These are phyloP conservation scores for Karalla daura DNA, from an alignment of 2,797 vertebrate species.

Conservation along the genomic window DNA sequence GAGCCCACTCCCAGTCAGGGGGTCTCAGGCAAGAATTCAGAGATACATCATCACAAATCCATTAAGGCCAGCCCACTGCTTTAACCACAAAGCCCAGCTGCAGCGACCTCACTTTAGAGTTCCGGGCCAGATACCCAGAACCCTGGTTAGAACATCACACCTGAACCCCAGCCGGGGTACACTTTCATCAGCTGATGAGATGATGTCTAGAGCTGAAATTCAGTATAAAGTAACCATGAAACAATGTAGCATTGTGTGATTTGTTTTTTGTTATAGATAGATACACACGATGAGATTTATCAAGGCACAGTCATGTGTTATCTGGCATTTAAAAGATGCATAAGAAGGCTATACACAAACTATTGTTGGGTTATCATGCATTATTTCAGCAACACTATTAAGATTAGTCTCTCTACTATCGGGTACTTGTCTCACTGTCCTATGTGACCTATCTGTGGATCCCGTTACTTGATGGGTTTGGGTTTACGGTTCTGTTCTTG, in stretches of 20 bases:
- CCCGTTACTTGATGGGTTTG: slow-evolving; percentile 40
- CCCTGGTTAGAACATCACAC: slow-evolving; percentile 67
- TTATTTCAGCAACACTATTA: slow-evolving; percentile 9
- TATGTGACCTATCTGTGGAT: slow-evolving; percentile 32
- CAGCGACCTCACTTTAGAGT: slow-evolving; percentile 60
- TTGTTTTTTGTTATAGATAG: no score
- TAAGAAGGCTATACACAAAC: no score
- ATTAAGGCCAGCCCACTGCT: slow-evolving; percentile 84
- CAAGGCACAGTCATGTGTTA: not conserved
- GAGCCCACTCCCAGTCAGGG: slow-evolving; percentile 88
- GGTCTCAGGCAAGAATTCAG: slow-evolving; percentile 90
- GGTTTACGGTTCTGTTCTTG: slow-evolving; percentile 48
- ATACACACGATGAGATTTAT: slow-evolving; percentile 47
- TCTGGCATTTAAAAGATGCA: not conserved
- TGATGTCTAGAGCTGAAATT: slow-evolving; percentile 1
- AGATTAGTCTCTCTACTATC: slow-evolving; percentile 11
- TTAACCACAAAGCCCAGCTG: slow-evolving; percentile 73
- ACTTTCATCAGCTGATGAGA: no score
- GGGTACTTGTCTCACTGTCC: slow-evolving; percentile 14
- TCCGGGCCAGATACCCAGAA: slow-evolving; percentile 24
- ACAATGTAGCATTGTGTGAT: not conserved
- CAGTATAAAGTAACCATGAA: not conserved
- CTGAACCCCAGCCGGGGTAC: slow-evolving; percentile 73
- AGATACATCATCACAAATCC: slow-evolving; percentile 94
- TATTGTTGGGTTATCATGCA: no score